These are phyloP conservation scores for Aphrophora alni DNA, from an alignment of 2,888 invertebrate species.

Conservation along the genomic window DNA sequence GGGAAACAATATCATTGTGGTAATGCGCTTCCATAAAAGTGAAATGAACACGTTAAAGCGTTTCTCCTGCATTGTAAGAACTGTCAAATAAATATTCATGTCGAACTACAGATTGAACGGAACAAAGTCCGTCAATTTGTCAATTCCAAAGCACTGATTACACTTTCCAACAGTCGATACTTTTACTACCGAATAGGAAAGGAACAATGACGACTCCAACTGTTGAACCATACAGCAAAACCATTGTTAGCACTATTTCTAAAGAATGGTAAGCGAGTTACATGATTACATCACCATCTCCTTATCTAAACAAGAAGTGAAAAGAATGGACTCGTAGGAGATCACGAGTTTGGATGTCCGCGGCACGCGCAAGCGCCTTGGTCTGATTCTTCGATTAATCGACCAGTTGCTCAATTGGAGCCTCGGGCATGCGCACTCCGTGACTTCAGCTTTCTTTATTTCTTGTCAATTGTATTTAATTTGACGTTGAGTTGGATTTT, in stretches of 20 bases:
- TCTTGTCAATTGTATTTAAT: background rate
- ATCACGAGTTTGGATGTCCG: background rate
- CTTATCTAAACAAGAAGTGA: constrained; percentile 9
- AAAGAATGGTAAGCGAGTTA: background rate
- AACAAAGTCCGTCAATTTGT: too few species aligned
- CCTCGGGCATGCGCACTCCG: background rate
- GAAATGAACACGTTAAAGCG: too few species aligned
- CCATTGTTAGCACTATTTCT: background rate
- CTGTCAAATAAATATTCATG: too few species aligned
- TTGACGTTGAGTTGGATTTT: background rate
- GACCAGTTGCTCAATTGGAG: background rate
- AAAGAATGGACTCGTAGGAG: background rate
- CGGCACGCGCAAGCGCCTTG: background rate
- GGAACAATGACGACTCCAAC: background rate
- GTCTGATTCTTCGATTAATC: background rate
- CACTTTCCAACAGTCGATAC: background rate
- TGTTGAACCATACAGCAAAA: background rate
- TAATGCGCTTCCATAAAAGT: too few species aligned
- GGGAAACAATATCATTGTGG: too few species aligned
- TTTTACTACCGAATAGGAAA: background rate
- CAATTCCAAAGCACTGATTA: background rate
- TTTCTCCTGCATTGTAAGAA: too few species aligned
- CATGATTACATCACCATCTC: background rate
- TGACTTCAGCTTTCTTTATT: background rate
- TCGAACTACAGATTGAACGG: too few species aligned